phyloP scores from a whole-genome alignment of 2,113 vertebrate species.

The Monarcha castaneiventris region DNA sequence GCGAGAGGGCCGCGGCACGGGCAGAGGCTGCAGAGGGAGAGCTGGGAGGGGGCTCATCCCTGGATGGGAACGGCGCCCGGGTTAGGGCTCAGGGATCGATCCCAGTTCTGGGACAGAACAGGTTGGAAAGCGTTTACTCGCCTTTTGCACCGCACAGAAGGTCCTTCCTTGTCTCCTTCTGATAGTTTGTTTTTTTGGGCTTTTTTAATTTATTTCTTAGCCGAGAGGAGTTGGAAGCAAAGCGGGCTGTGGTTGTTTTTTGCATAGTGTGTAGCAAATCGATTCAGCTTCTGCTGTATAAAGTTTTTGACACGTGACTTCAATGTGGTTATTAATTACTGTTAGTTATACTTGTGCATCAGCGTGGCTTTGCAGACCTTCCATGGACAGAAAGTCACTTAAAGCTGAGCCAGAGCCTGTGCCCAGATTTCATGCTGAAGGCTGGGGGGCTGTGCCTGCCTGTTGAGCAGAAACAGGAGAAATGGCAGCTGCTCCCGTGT shows the following conservation, averaged over 20 bases:
- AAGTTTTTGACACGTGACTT: background rate
- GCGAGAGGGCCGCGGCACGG: background rate
- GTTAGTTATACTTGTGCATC: rapidly evolving
- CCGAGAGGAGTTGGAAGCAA: background rate
- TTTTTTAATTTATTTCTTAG: too few species aligned
- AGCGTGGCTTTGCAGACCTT: background rate
- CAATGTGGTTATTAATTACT: background rate
- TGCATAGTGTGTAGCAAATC: background rate
- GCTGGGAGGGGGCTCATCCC: background rate
- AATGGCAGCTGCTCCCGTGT: background rate
- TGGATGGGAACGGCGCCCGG: rapidly evolving
- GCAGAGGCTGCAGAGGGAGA: background rate
- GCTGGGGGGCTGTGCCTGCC: background rate
- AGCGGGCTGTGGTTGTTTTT: background rate
- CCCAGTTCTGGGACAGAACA: background rate
- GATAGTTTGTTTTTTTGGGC: too few species aligned
- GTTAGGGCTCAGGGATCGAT: background rate
- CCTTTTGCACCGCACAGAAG: background rate
- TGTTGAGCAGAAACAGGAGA: background rate
- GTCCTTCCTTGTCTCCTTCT: background rate
- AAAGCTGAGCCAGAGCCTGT: background rate
- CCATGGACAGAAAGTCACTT: background rate
- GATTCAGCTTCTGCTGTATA: rapidly evolving
- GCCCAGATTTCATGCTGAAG: background rate
- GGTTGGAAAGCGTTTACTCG: background rate